Conservation (phyloP, 2,113 vertebrate genomes). For the Rhinoptilus africanus region DNA sequence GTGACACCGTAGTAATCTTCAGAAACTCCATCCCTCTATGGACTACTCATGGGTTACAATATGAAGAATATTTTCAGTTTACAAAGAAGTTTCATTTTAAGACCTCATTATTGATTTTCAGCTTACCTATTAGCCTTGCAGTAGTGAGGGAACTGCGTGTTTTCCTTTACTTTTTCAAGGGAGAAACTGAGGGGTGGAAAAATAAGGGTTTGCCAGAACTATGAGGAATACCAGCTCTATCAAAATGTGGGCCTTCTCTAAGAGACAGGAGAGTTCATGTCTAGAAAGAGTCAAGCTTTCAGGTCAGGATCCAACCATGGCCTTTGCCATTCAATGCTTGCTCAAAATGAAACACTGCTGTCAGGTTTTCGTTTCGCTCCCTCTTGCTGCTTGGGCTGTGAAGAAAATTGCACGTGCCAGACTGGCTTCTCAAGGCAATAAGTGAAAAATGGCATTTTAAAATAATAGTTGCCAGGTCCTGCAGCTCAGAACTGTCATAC, state of each 20-base stretch:
- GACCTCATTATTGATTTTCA: not conserved
- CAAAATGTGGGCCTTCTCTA: not conserved
- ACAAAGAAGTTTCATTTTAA: not conserved
- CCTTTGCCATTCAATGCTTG: not conserved
- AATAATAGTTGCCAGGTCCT: slow-evolving; percentile 1
- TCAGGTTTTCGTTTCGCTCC: not conserved
- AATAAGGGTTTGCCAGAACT: not conserved
- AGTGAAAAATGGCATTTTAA: slow-evolving; percentile 36
- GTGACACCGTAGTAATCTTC: not conserved
- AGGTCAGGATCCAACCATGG: not conserved
- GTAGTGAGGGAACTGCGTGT: not conserved
- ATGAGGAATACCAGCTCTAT: not conserved
- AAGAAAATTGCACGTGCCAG: not conserved
- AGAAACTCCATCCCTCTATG: not conserved
- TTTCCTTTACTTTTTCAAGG: not conserved
- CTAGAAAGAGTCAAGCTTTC: not conserved
- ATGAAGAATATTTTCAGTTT: not conserved
- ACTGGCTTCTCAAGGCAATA: not conserved
- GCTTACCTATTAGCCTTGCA: not conserved
- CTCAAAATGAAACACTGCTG: not conserved
- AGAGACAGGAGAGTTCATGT: not conserved
- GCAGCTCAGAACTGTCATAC: not conserved
- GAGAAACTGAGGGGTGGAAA: not conserved
- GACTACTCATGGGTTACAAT: not conserved
- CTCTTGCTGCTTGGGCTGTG: not conserved